Base-by-base conservation (phyloP, 2,888 invertebrate species). In the Protodeltote pygarga region DNA sequence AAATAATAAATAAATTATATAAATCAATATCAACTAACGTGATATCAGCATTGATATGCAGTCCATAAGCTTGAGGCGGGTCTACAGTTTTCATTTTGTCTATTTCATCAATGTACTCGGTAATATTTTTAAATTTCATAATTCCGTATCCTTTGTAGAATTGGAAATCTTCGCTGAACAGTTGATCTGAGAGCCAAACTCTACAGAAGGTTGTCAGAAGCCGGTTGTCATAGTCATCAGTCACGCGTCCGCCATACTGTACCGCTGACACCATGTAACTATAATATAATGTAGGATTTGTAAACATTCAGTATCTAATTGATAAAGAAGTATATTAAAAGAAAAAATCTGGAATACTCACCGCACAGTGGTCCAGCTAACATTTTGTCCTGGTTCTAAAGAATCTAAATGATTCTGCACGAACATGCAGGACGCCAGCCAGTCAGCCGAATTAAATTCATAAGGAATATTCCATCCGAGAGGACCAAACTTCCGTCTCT, bases 381-480 rank as follows among this genome's bases (percentile, higher is more conserved):
- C 94, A 11, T 93, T 93, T 71, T 94, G 94, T 50, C 95, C 95
- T 0, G 94, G 94, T 75, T 97, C 97, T 58, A 96, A 91, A 48
- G 95, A 94, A 75, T 97, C 97, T 44, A 97, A 89, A 86, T 97
- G 97, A 79, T 97, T 97, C 76, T 97, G 97, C 3, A 97, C 93
- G 77, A 97, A 97, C 88, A 97, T 94, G 39, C 96, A 96, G 54
- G 96, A 97, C 1, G 97, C 95, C 53, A 95, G 87, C 97, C 97
- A 97, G 83, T 97, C 97, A 5, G 97, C 95, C 0, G 95, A 95
- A 88, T 97, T 97, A 73, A 97, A 97, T 81, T 97, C 97, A 71
- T 98, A 98, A 0, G 97, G 97, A 69, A 98, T 97, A 72, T 97
- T 97, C 98, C 97, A 98, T 0, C 98, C 98, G 0, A 98, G 93